Percentiles rank a stretch among this genome's conserved stretches.
Conservation (phyloP, 2,113 vertebrate genomes). For the Thamnophis sirtalis region DNA sequence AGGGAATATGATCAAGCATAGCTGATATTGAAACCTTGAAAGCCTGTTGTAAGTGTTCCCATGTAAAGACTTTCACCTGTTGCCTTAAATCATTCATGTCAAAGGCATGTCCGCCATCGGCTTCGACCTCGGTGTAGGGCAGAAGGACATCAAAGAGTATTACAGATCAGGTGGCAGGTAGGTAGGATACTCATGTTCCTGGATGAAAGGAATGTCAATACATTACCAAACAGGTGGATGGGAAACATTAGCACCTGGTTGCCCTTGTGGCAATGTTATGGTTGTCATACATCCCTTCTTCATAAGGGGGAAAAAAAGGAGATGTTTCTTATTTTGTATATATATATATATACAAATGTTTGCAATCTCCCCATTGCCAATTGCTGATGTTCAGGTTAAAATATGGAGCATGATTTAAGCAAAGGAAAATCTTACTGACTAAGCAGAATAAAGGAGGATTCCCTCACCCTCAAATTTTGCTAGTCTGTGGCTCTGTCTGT, state of each 20-base stretch:
- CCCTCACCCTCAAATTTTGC: background rate
- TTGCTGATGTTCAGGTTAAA: background rate
- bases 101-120: conserved; percentile 38
- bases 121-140: conserved; percentile 53
- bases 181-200: conserved; percentile 42
- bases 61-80: conserved; percentile 69
- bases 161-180: conserved; percentile 64
- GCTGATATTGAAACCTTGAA: conserved; percentile 52
- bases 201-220: conserved; percentile 70
- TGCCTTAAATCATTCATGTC: conserved; percentile 65
- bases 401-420: background rate
- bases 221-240: conserved; percentile 67
- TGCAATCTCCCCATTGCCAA: background rate
- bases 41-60: conserved; percentile 55
- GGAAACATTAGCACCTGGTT: conserved; percentile 3
- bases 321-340: background rate
- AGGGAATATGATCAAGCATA: conserved; percentile 50
- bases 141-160: conserved; percentile 73
- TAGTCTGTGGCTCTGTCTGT: background rate
- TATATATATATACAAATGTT: background rate
- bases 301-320: background rate
- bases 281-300: background rate
- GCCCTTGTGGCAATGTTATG: background rate
- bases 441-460: background rate
- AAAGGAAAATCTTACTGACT: background rate